Base-by-base conservation (phyloP, 2,888 invertebrate genomes). In the Anarsia innoxiella region DNA sequence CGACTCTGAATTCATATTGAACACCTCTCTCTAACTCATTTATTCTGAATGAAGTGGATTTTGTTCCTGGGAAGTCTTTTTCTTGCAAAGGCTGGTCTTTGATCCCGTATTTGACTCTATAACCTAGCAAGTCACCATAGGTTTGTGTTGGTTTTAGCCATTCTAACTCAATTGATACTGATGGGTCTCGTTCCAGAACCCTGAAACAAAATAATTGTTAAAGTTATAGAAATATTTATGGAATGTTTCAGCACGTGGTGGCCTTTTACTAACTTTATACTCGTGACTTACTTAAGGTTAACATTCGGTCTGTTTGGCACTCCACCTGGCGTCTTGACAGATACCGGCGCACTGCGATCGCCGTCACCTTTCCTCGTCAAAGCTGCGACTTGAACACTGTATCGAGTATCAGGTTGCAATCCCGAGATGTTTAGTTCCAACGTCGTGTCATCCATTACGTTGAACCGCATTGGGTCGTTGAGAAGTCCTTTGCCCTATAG, bases 351-450 rank as follows among this genome's bases (percentile, higher is more conserved):
- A 66, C 97, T 97, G 48, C 97, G 88, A 70, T 95, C 93, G 12
- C 99, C 99, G 71, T 99, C 99, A 28, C 99, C 99, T 74, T 96
- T 96, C 45, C 97, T 88, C 2, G 99, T 99, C 43, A 98, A 87
- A 0, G 98, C 99, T 0, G 97, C 97, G 40, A 99, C 96, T 86
- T 96, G 95, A 40, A 97, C 92, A 37, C 91, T 91, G 80, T 99
- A 99, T 55, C 91, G 90, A 0, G 99, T 97, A 65, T 99, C 97
- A 2, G 99, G 97, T 72, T 97, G 96, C 29, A 99, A 87, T 9
- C 93, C 94, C 9, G 93, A 92, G 35, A 97, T 91, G 67, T 95
- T 95, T 55, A 92, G 88, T 64, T 95, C 93, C 39, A 93, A 69
- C 5, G 90, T 88, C 10, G 88, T 88, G 34, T 93, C 92, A 59